Conservation (phyloP, 2,888 invertebrate genomes). For the Lacanobia oleracea region DNA sequence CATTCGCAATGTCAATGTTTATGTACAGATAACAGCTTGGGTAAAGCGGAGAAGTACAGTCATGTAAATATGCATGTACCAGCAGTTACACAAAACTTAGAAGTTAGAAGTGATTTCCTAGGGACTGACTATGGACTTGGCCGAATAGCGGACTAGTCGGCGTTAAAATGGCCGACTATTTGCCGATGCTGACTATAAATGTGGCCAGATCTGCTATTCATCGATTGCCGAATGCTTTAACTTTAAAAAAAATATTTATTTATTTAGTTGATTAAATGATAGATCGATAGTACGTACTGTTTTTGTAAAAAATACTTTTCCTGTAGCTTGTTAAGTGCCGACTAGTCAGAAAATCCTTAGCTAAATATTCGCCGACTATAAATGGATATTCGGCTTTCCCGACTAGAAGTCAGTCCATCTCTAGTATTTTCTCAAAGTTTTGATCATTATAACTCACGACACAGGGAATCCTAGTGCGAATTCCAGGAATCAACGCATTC, state of each 20-base stretch:
- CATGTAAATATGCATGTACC: background rate
- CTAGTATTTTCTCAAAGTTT: background rate
- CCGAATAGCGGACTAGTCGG: background rate
- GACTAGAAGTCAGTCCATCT: background rate
- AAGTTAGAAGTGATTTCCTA: background rate
- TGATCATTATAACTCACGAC: too few relatives aligned
- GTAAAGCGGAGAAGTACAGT: constrained; percentile 18
- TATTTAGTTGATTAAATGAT: too few relatives aligned
- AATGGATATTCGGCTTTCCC: background rate
- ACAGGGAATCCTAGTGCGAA: too few relatives aligned
- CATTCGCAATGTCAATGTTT: constrained; percentile 48
- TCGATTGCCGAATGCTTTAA: too few relatives aligned
- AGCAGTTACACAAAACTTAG: background rate
- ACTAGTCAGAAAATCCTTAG: too few relatives aligned
- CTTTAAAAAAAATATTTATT: too few relatives aligned
- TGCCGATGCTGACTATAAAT: background rate
- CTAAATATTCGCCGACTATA: too few relatives aligned
- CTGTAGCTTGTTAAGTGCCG: too few relatives aligned
- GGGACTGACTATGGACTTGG: background rate
- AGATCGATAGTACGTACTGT: too few relatives aligned
- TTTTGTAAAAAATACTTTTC: too few relatives aligned
- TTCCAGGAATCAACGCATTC: too few relatives aligned
- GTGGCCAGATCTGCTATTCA: too few relatives aligned
- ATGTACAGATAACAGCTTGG: constrained; percentile 44
- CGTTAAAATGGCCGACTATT: background rate